Evolutionary conservation across 2,888 invertebrate genomes (phyloP).

Genomic region (Microctonus aethiopoides): DNA sequence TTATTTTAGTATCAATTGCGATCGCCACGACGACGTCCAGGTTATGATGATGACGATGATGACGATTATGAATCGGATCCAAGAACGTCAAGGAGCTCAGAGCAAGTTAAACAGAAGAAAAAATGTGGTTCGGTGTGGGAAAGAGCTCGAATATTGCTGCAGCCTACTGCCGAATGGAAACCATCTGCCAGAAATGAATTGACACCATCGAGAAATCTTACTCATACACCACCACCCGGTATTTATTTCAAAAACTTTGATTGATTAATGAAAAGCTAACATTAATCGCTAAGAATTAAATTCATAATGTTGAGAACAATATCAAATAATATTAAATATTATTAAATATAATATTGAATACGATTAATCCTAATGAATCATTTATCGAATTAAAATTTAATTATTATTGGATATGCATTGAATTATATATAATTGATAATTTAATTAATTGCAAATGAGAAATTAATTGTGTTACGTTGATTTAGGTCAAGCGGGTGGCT

Average conservation of each 20-base stretch:
- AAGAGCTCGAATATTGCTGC: conserved; percentile 71
- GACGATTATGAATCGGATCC: conserved; percentile 47
- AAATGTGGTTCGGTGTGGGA: conserved; percentile 46
- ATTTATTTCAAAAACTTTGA: conserved; percentile 18
- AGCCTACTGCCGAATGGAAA: conserved; percentile 81
- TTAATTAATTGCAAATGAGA: too few relatives aligned
- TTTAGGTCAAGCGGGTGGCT: conserved; percentile 60
- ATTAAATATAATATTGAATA: too few relatives aligned
- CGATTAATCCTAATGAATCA: too few relatives aligned
- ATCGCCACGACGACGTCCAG: conserved; percentile 43
- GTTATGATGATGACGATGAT: conserved; percentile 55
- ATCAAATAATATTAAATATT: too few relatives aligned
- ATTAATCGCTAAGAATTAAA: background rate
- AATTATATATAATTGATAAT: too few relatives aligned
- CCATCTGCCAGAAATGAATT: conserved; percentile 67
- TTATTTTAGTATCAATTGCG: conserved; percentile 52
- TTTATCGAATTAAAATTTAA: too few relatives aligned
- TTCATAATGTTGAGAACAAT: too few relatives aligned
- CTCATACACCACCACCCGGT: conserved; percentile 57
- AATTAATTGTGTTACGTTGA: too few relatives aligned
- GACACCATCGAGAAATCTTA: conserved; percentile 60
- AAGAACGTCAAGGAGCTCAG: conserved; percentile 39
- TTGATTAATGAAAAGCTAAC: background rate
- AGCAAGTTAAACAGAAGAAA: conserved; percentile 30
- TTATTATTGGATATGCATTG: too few relatives aligned